A percentile compares a stretch with the other conserved stretches of the same genome.
phyloP scores from a whole-genome alignment of 2,888 invertebrate genomes.

The Beris morrisii region DNA sequence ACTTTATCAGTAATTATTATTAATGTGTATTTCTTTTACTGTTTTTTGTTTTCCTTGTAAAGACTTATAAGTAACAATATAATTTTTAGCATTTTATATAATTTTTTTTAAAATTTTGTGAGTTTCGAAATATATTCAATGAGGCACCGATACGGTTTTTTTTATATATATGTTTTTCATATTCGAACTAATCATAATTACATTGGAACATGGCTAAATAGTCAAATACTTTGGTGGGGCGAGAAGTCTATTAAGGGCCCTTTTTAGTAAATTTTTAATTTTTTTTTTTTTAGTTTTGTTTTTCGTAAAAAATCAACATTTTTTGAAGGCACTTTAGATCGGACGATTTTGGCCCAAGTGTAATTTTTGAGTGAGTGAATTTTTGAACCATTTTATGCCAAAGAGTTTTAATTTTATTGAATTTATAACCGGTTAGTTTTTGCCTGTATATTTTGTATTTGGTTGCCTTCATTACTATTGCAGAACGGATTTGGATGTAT shows the following conservation, averaged over 20 bases:
- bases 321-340: conserved; percentile 91
- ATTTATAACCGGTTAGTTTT: conserved; percentile 40
- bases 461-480: conserved; percentile 83
- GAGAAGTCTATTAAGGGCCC: conserved; percentile 88
- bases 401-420: conserved; percentile 27
- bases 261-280: conserved; percentile 75
- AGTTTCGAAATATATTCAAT: conserved; percentile 32
- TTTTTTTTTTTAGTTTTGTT: conserved; percentile 68
- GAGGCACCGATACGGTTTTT: conserved; percentile 40
- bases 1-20: conserved; percentile 34
- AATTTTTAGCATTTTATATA: conserved; percentile 35
- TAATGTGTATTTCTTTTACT: conserved; percentile 33
- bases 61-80: conserved; percentile 42
- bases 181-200: conserved; percentile 37
- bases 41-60: conserved; percentile 37
- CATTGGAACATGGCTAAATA: conserved; percentile 53
- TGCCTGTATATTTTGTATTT: conserved; percentile 55
- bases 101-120: conserved; percentile 30
- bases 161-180: conserved; percentile 27
- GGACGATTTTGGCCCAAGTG: conserved; percentile 90
- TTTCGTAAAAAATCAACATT: conserved; percentile 84
- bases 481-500: conserved; percentile 71
- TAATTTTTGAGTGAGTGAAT: conserved; percentile 62
- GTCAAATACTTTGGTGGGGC: conserved; percentile 67
- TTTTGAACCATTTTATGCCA: conserved; percentile 45